A percentile compares a stretch with the other conserved stretches of the same genome.
These are phyloP conservation scores for Taurulus bubalis DNA, from an alignment of 2,113 vertebrate genomes.

Conservation along the genomic window DNA sequence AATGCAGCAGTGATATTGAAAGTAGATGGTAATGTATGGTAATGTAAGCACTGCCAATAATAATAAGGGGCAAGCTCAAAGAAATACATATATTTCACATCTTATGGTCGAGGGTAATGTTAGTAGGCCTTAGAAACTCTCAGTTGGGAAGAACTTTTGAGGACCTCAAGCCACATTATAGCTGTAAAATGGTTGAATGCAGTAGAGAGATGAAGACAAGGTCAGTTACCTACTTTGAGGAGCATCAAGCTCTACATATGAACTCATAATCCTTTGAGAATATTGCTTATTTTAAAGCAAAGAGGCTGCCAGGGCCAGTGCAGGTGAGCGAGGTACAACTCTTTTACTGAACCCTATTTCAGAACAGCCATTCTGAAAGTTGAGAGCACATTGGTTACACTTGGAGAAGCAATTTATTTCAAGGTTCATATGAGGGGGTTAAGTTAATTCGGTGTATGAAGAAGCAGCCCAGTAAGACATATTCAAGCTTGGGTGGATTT, in stretches of 20 bases:
- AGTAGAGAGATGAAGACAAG: slow-evolving; percentile 19
- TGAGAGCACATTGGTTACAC: slow-evolving; percentile 67
- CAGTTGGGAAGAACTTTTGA: background rate
- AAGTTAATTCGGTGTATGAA: slow-evolving; percentile 65
- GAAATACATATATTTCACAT: background rate
- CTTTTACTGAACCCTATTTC: slow-evolving; percentile 23
- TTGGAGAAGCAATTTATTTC: slow-evolving; percentile 70
- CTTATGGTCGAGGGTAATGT: background rate
- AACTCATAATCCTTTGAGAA: slow-evolving; percentile 27
- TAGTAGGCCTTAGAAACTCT: background rate
- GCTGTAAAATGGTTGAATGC: slow-evolving; percentile 26
- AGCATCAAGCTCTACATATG: slow-evolving; percentile 4
- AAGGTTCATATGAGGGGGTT: slow-evolving; percentile 65
- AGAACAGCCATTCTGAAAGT: slow-evolving; percentile 43
- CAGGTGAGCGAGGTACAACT: background rate
- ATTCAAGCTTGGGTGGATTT: slow-evolving; percentile 46
- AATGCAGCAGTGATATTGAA: background rate
- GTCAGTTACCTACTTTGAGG: slow-evolving; percentile 32
- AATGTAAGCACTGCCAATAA: slow-evolving; percentile 18
- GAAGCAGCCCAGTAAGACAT: slow-evolving; percentile 55
- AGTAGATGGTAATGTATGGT: slow-evolving; percentile 23
- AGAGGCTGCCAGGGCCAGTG: slow-evolving; percentile 9
- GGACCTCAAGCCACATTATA: slow-evolving; percentile 1
- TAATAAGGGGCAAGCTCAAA: slow-evolving; percentile 1
- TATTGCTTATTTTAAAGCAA: slow-evolving; percentile 43